Percentiles rank a stretch among this genome's conserved stretches.
phyloP scores from a whole-genome alignment of 1,140 invertebrate species.

The Macrosteles quadrilineatus region DNA sequence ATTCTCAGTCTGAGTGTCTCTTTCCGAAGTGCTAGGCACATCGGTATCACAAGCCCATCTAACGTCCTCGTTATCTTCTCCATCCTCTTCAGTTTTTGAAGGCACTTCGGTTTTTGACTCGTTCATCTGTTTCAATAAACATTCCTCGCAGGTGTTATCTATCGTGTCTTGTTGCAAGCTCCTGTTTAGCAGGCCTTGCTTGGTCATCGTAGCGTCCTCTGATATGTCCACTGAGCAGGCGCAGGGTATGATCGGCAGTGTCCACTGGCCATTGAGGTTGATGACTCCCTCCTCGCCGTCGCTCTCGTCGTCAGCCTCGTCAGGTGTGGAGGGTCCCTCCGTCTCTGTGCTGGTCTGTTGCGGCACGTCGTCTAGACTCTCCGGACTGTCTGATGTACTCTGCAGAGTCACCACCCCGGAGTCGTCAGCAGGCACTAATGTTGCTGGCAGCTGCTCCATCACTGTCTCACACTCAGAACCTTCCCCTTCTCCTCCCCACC shows the following conservation, averaged over 20 bases:
- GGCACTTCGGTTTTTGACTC: background rate
- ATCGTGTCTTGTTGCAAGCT: slow-evolving; percentile 9
- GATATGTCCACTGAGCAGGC: slow-evolving; percentile 23
- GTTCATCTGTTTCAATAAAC: background rate
- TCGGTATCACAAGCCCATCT: background rate
- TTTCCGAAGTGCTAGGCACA: background rate
- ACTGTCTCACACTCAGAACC: slow-evolving; percentile 41
- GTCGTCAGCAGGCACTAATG: background rate
- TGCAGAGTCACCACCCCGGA: background rate
- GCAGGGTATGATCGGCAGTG: slow-evolving; percentile 33
- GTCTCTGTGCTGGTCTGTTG: no score
- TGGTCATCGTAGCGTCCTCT: slow-evolving; percentile 28
- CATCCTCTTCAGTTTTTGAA: background rate
- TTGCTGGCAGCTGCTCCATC: slow-evolving; percentile 13
- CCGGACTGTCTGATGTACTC: background rate
- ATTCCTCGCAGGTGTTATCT: slow-evolving; percentile 16
- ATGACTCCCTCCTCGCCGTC: background rate
- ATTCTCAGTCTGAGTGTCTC: background rate
- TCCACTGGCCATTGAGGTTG: slow-evolving; percentile 29
- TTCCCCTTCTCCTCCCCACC: slow-evolving; percentile 38
- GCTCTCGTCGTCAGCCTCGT: background rate
- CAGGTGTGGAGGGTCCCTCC: background rate
- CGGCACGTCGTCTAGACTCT: no score
- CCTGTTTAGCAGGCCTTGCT: slow-evolving; percentile 29
- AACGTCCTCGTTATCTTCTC: background rate